Base-by-base conservation (phyloP, 2,888 invertebrate species). In the Aradus depressus region DNA sequence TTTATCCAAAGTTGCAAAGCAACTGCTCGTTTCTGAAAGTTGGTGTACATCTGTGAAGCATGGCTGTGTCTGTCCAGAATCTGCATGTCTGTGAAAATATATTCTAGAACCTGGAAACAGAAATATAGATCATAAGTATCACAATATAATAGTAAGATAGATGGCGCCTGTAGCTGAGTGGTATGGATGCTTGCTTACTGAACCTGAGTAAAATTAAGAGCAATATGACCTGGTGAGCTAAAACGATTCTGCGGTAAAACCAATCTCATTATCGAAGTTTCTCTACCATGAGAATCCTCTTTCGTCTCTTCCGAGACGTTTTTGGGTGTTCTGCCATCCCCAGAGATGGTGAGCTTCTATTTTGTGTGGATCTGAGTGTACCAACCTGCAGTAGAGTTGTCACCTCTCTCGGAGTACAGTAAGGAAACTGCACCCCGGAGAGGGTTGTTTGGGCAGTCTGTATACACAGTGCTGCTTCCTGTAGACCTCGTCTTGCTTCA, bases 61-160 rank as follows among this genome's bases (percentile, higher is more conserved):
- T 64, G 63, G 16, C 50, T 58, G 52, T 58, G 62, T 8, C 63
- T 56, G 44, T 64, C 64, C 1, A 60, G 53, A 8, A 63, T 60
- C 52, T 64, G 62, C 51, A 64, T 59, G 52, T 64, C 64, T 10
- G 64, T 64, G 52, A 61, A 64, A 23, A 63, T 55, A 55, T 64
- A 64, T 28, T 63, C 63, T 12, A 64, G 57, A 6, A 63, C 60
- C 63, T 64, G 54, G 8, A 41, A 31, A 12, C 6, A 37, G 14
- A 14, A 37, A 6, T 6, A 37, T 12, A 37, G 8, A 37, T 16
- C 44, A 12, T 6, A 22, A 21, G 18, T 10, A 14, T 22, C 23
- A 12, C 42, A 42, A 37, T 31, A 10, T 31, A 31, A 8, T 31
- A 31, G 12, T 31, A 31, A 31, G 31, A 10, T n/a, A n/a, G n/a